phyloP scores from a whole-genome alignment of 1,140 invertebrate species.

The Drosophila lacteicornis region DNA sequence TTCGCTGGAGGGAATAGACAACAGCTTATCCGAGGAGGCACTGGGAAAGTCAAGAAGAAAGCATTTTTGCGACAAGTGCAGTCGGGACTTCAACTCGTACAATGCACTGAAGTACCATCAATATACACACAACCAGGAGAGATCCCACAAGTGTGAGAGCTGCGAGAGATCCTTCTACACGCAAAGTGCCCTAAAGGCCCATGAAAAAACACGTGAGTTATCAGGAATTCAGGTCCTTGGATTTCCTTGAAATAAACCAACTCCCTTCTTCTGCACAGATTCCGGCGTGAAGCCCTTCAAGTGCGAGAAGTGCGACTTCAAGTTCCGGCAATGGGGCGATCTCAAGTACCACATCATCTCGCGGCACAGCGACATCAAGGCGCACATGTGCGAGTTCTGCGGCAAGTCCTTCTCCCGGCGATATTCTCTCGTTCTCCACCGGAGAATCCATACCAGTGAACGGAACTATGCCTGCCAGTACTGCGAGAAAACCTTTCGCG shows the following conservation, averaged over 20 bases:
- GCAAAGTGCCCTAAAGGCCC: slow-evolving; percentile 91
- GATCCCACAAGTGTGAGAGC: slow-evolving; percentile 91
- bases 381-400: slow-evolving; percentile 96
- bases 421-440: slow-evolving; percentile 96
- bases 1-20: slow-evolving; percentile 22
- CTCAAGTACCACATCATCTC: slow-evolving; percentile 95
- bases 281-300: slow-evolving; percentile 92
- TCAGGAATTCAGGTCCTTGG: neutral
- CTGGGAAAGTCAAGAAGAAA: slow-evolving; percentile 44
- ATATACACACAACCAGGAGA: slow-evolving; percentile 90
- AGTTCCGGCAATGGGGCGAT: slow-evolving; percentile 95
- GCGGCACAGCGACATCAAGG: slow-evolving; percentile 91
- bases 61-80: slow-evolving; percentile 87
- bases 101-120: slow-evolving; percentile 94
- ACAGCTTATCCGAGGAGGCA: slow-evolving; percentile 17
- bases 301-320: slow-evolving; percentile 90
- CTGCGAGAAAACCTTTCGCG: slow-evolving; percentile 92
- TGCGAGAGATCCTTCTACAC: slow-evolving; percentile 91
- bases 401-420: slow-evolving; percentile 96
- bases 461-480: slow-evolving; percentile 95
- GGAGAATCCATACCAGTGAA: slow-evolving; percentile 95
- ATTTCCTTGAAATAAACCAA: neutral
- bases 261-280: slow-evolving; percentile 83
- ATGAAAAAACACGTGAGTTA: slow-evolving; percentile 87
- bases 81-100: slow-evolving; percentile 91